Percentiles rank a stretch among this genome's conserved stretches.
Conservation (phyloP, 1,140 invertebrate genomes). For the Choristoneura fumiferana region DNA sequence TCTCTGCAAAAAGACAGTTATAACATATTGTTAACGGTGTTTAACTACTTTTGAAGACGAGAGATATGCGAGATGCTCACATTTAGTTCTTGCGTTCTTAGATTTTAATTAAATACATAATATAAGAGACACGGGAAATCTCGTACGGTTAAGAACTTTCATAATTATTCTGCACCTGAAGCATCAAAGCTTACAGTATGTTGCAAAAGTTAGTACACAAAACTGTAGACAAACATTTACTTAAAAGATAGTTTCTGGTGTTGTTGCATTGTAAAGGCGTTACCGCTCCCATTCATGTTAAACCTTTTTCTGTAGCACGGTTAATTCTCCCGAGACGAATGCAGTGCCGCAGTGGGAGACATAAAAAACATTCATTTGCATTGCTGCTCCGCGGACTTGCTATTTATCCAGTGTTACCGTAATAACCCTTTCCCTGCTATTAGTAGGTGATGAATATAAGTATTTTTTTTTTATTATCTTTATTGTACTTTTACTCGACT, state of each 20-base stretch:
- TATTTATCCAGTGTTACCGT: slow-evolving; percentile 67
- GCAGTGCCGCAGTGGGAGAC: slow-evolving; percentile 42
- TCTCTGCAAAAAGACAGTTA: no score
- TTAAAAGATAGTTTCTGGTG: slow-evolving; percentile 65
- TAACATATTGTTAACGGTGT: no score
- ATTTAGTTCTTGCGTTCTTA: no score
- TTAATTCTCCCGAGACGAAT: slow-evolving; percentile 63
- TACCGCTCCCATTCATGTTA: slow-evolving; percentile 68
- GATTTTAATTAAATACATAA: no score
- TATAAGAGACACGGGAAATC: no score
- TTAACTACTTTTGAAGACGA: no score
- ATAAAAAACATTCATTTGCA: slow-evolving; percentile 70
- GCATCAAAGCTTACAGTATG: no score
- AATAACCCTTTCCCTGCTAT: no score
- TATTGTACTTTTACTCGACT: no score
- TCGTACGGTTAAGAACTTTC: not conserved
- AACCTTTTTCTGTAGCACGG: slow-evolving; percentile 67
- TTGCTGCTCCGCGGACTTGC: slow-evolving; percentile 49
- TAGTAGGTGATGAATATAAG: no score
- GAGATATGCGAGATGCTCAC: no score
- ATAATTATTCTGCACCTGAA: not conserved
- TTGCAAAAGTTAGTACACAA: slow-evolving; percentile 13
- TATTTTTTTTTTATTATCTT: no score
- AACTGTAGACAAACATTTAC: slow-evolving; percentile 47
- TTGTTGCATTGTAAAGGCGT: slow-evolving; percentile 66